Percentiles rank a stretch among this genome's conserved stretches.
These are phyloP conservation scores for Poecilia latipinna DNA, from an alignment of 2,113 vertebrate genomes.

Conservation along the genomic window DNA sequence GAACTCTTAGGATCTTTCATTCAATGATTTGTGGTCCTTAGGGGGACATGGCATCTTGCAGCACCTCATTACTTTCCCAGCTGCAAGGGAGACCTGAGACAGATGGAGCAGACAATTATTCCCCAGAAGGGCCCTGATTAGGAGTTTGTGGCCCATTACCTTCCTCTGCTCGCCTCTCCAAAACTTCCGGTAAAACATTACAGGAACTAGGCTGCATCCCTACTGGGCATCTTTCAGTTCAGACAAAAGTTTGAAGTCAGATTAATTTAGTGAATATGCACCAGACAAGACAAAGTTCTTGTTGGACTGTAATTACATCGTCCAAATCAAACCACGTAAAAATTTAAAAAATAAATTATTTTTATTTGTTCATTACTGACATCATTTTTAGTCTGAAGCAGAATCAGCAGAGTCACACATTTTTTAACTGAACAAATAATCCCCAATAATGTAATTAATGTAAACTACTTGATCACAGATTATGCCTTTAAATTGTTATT, in stretches of 20 bases:
- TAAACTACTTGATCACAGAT: too few relatives aligned
- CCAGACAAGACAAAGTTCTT: background rate
- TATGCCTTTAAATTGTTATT: too few relatives aligned
- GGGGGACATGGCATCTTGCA: slow-evolving; percentile 36
- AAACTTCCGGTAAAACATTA: slow-evolving; percentile 9
- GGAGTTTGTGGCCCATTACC: slow-evolving; percentile 60
- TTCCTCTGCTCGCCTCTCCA: slow-evolving; percentile 6
- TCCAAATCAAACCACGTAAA: background rate
- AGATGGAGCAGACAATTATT: slow-evolving; percentile 45
- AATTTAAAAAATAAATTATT: background rate
- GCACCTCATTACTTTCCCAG: slow-evolving; percentile 57
- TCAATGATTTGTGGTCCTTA: slow-evolving; percentile 36
- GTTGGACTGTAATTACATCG: background rate
- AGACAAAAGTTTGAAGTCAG: slow-evolving; percentile 23
- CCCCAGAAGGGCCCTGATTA: slow-evolving; percentile 54
- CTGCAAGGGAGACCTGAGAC: slow-evolving; percentile 39
- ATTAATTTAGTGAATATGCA: slow-evolving; percentile 1
- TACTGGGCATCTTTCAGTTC: background rate
- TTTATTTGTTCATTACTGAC: background rate
- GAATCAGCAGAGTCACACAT: background rate
- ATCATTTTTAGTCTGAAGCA: background rate
- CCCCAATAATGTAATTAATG: too few relatives aligned
- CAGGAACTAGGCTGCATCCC: slow-evolving; percentile 6
- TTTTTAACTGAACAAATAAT: too few relatives aligned
- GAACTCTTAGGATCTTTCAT: slow-evolving; percentile 31